phyloP scores from a whole-genome alignment of 2,113 vertebrate species.

The Argyrosomus japonicus region DNA sequence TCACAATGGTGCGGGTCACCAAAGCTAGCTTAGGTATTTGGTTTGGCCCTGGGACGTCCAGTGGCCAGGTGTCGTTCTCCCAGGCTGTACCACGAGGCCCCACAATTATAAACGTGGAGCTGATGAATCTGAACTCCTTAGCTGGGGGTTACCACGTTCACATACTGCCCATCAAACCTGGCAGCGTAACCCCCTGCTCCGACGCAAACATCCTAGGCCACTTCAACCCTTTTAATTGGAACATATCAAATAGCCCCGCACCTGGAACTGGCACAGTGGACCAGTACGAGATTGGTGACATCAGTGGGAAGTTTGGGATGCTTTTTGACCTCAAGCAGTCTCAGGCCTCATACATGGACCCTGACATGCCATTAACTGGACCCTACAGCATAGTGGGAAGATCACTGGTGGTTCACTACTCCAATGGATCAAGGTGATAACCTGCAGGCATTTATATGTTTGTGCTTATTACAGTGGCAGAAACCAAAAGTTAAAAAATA shows the following conservation, averaged over 20 bases:
- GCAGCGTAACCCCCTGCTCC: conserved; percentile 77
- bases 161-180: conserved; percentile 76
- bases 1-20: conserved; percentile 72
- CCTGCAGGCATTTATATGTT: not conserved
- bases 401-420: conserved; percentile 84
- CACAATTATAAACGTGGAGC: conserved; percentile 74
- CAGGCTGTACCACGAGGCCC: conserved; percentile 77
- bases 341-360: conserved; percentile 67
- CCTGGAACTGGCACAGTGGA: conserved; percentile 83
- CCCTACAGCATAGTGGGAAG: conserved; percentile 81
- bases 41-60: conserved; percentile 71
- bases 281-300: conserved; percentile 86
- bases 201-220: conserved; percentile 78
- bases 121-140: conserved; percentile 68
- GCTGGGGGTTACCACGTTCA: conserved; percentile 85
- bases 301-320: conserved; percentile 85
- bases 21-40: conserved; percentile 70
- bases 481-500: not conserved
- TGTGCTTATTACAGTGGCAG: not conserved
- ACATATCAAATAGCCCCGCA: conserved; percentile 70
- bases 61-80: conserved; percentile 74
- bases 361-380: conserved; percentile 81
- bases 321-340: conserved; percentile 61
- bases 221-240: conserved; percentile 83
- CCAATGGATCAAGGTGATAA: conserved; percentile 83